Evolutionary conservation across 37 sponge, comb jelly and placozoan genomes (phyloP).

Genomic region (Aphrocallistes beatrix): DNA sequence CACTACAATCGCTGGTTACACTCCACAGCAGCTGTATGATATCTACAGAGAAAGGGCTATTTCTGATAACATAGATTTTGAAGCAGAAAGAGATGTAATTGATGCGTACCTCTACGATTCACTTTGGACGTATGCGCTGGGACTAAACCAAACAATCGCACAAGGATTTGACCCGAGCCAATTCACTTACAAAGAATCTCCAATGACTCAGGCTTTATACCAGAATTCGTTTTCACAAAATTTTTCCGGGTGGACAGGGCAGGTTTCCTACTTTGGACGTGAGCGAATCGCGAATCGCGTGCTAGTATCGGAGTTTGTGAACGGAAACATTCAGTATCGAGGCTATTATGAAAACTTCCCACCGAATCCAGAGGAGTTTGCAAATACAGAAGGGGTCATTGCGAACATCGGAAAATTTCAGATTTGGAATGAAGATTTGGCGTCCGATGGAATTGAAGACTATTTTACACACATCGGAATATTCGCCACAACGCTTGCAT

Average conservation of each 20-base stretch:
- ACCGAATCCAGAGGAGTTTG: neutral
- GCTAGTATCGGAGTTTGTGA: neutral
- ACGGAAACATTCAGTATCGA: neutral
- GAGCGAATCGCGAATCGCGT: neutral
- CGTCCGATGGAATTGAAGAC: conserved; percentile 7
- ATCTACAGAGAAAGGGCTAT: neutral
- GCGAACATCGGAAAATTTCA: neutral
- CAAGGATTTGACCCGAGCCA: neutral
- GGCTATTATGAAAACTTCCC: neutral
- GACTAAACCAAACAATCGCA: neutral
- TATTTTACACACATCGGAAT: neutral
- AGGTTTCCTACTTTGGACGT: neutral
- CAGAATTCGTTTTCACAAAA: neutral
- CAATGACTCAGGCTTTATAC: neutral
- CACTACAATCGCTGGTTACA: neutral
- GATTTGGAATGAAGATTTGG: neutral
- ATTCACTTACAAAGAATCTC: neutral
- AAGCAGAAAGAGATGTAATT: neutral
- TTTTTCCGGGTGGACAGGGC: neutral
- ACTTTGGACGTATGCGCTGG: neutral
- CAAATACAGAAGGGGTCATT: neutral
- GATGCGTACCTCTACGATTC: conserved; percentile 4
- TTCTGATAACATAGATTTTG: neutral
- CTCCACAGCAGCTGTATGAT: neutral
- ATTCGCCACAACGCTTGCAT: neutral